phyloP scores from a whole-genome alignment of 2,113 vertebrate species.

The Hydrolagus affinis region DNA sequence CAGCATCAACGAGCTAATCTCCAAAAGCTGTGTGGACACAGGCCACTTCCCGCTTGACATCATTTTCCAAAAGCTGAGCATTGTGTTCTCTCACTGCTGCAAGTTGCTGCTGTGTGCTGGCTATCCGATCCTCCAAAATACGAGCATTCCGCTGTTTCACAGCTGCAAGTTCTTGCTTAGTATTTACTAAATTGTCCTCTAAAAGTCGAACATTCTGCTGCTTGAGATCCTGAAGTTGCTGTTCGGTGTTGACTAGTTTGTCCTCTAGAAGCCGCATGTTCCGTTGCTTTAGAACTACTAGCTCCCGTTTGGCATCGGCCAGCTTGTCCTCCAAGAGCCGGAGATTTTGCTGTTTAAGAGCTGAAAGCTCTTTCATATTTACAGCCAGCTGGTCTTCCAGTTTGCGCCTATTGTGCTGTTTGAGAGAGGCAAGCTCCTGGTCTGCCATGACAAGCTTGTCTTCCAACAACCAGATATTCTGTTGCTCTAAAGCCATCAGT shows the following conservation, averaged over 20 bases:
- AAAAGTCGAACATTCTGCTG: not conserved
- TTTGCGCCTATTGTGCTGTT: too few species aligned
- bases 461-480: not conserved
- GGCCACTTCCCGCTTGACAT: not conserved
- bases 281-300: not conserved
- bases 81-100: not conserved
- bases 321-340: not conserved
- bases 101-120: not conserved
- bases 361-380: not conserved
- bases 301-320: not conserved
- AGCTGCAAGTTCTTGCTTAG: not conserved
- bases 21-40: too few species aligned
- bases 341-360: not conserved
- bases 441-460: not conserved
- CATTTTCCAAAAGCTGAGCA: not conserved
- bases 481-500: not conserved
- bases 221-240: not conserved
- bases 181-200: not conserved
- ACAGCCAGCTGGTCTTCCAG: too few species aligned
- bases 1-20: too few species aligned
- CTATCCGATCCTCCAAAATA: not conserved
- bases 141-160: not conserved
- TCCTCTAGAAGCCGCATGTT: not conserved
- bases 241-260: not conserved
- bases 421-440: not conserved